Evolutionary conservation across 2,888 invertebrate genomes (phyloP), one percentile per base, ranked within the genome.

Genomic region (Euclidia mi): DNA sequence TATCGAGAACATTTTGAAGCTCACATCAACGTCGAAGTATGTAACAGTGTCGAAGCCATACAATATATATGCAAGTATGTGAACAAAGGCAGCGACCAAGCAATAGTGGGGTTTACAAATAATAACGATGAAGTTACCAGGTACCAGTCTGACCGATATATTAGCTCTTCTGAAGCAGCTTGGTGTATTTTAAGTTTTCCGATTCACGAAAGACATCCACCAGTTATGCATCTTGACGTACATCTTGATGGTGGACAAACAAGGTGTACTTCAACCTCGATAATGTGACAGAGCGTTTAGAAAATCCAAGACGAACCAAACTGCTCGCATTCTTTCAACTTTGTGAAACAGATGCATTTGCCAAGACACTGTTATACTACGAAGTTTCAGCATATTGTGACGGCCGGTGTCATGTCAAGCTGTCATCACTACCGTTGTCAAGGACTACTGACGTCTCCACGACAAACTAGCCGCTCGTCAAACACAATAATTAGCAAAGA

Each of bases 41-140:
- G 49, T 18, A 56, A 12, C 1, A 56, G 49, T 2, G 44, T 49
- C 1, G 40, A 40, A 12, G 6, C 40, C 1, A 40, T 40, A 20
- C 18, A 40, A 20, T 40, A 40, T 11, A 49, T 56, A 2, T 48
- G 46, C 12, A 47, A 57, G 11, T 51, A 57, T 28, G 25, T 57
- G n/a, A n/a, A n/a, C n/a, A n/a, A n/a, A n/a, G n/a, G n/a, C n/a
- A n/a, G n/a, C n/a, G n/a, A n/a, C n/a, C 46, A 58, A 18, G 46
- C 31, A 7, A 32, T 34, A 0, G 14, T 56, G 1, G 32, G 20
- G 12, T 48, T 56, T 0, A 41, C 11, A 10, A 56, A 17, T 10
- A 31, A 10, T 48, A 29, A 40, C 0, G 48, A 56, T 7, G 55
- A 48, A 18, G 31, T 49, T 11, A 49, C 43, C 1, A 49, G 11